Conservation (phyloP, 37 sponge, comb jelly and placozoan genomes). For the Chondrilla cf. caribensis region DNA sequence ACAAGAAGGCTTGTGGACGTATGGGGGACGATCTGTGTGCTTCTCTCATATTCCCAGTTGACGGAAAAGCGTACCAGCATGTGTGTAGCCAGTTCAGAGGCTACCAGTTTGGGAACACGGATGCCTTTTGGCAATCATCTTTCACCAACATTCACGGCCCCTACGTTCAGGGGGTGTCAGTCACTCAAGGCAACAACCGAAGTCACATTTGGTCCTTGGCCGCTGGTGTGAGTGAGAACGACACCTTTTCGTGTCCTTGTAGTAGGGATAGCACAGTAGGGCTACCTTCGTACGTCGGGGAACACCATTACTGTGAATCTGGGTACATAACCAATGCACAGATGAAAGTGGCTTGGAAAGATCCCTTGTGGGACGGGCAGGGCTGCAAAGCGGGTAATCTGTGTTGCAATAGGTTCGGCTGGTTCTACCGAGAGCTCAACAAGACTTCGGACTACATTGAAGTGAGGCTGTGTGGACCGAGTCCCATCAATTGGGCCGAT, state of each 20-base stretch:
- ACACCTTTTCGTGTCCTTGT: neutral
- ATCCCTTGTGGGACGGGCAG: slow-evolving; percentile 9
- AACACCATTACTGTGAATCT: slow-evolving; percentile 3
- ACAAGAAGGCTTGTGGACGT: neutral
- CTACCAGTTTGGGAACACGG: neutral
- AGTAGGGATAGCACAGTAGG: neutral
- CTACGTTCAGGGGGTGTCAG: neutral
- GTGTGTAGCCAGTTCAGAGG: neutral
- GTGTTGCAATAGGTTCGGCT: neutral
- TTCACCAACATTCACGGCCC: neutral
- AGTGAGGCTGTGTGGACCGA: neutral
- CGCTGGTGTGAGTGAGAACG: neutral
- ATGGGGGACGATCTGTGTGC: neutral
- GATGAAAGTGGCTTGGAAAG: neutral
- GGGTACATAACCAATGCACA: neutral
- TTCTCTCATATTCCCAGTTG: neutral
- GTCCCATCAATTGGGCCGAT: neutral
- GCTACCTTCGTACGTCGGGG: neutral
- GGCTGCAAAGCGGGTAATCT: neutral
- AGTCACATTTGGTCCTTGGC: slow-evolving; percentile 7
- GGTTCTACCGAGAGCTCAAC: neutral
- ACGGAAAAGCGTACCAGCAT: neutral
- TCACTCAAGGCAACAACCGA: neutral
- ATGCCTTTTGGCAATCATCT: neutral
- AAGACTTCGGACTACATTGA: neutral